Evolutionary conservation across 2,113 vertebrate genomes (phyloP).

Genomic region (Neolamprologus devosi): DNA sequence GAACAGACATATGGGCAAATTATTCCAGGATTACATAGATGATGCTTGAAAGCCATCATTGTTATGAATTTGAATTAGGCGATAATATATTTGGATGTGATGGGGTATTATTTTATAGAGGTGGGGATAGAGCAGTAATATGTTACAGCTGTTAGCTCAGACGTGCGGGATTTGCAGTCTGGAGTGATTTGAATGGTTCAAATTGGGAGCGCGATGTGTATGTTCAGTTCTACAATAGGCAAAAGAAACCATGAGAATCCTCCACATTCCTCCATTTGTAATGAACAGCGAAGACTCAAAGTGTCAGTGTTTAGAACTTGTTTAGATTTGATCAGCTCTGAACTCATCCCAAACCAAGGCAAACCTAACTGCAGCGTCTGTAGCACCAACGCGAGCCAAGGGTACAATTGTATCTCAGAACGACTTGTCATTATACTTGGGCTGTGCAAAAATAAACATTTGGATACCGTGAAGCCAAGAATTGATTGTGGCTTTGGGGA

Average conservation of each 20-base stretch:
- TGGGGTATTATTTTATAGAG: conserved; percentile 32
- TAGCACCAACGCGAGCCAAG: conserved; percentile 30
- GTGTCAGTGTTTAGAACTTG: conserved; percentile 23
- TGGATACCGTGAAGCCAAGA: conserved; percentile 63
- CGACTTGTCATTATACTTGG: conserved; percentile 59
- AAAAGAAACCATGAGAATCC: background rate
- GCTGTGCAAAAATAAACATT: conserved; percentile 67
- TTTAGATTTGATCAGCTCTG: conserved; percentile 22
- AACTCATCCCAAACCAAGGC: conserved; percentile 25
- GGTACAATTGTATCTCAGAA: conserved; percentile 51
- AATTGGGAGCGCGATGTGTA: background rate
- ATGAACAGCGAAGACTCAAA: background rate
- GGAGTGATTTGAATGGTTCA: conserved; percentile 33
- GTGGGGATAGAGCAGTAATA: conserved; percentile 23
- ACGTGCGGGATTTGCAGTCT: conserved; percentile 38
- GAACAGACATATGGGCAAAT: conserved; percentile 21
- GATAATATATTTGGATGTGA: conserved; percentile 41
- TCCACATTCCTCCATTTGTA: background rate
- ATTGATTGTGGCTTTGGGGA: conserved; percentile 69
- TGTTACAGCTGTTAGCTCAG: conserved; percentile 48
- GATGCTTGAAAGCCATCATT: conserved; percentile 47
- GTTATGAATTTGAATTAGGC: conserved; percentile 63
- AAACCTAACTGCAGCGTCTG: background rate
- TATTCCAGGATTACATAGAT: conserved; percentile 54
- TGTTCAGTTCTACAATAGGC: background rate